These are phyloP conservation scores for Drosophila melanica DNA, from an alignment of 1,140 invertebrate genomes.

Conservation along the genomic window DNA sequence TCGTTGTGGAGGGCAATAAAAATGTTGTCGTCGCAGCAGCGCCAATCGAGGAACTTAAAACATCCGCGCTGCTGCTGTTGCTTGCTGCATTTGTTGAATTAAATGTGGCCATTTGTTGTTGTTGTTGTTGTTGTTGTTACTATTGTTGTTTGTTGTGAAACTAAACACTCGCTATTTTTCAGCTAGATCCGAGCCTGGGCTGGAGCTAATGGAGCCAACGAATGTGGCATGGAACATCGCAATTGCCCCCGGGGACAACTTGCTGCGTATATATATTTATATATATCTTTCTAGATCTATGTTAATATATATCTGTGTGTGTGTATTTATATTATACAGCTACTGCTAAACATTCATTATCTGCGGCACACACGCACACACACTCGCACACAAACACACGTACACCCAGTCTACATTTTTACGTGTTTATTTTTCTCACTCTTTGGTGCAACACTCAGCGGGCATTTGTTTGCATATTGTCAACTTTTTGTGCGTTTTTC, in stretches of 20 bases:
- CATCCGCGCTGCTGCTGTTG: conserved; percentile 67
- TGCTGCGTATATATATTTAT: conserved; percentile 29
- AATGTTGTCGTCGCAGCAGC: conserved; percentile 61
- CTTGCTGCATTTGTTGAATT: conserved; percentile 61
- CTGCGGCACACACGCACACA: conserved; percentile 55
- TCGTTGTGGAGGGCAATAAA: conserved; percentile 66
- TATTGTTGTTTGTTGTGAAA: conserved; percentile 20
- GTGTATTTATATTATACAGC: conserved; percentile 33
- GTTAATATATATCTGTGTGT: conserved; percentile 37
- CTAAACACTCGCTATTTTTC: conserved; percentile 1
- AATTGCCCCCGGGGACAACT: conserved; percentile 28
- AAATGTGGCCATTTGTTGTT: conserved; percentile 70
- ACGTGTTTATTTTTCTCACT: conserved; percentile 64
- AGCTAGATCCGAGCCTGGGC: conserved; percentile 7
- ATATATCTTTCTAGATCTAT: conserved; percentile 45
- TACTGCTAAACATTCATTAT: conserved; percentile 69
- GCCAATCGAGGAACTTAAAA: conserved; percentile 64
- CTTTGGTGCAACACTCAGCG: conserved; percentile 69
- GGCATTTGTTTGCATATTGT: conserved; percentile 62
- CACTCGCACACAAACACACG: conserved; percentile 48
- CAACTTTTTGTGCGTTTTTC: conserved; percentile 52
- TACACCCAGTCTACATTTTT: conserved; percentile 78
- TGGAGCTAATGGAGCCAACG: conserved; percentile 16
- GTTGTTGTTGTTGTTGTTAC: conserved; percentile 33
- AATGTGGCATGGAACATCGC: conserved; percentile 34